A percentile compares a stretch with the other conserved stretches of the same genome.
Evolutionary conservation across 2,888 invertebrate genomes (phyloP).

Genomic region (Odontomyia ornata): DNA sequence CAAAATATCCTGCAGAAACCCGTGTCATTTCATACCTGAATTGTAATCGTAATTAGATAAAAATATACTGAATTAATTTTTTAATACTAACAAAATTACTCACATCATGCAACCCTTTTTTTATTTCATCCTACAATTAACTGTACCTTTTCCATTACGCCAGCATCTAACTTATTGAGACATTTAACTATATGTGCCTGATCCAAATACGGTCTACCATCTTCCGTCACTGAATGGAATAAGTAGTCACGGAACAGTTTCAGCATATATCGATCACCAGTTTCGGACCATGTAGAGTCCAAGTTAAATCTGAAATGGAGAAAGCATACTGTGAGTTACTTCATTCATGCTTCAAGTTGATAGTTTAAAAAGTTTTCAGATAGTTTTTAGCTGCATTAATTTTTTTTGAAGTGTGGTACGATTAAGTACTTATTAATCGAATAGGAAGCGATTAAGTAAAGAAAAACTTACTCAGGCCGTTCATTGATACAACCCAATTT

Average conservation of each 20-base stretch:
- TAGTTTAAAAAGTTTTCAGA: not conserved
- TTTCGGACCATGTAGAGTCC: constrained; percentile 97
- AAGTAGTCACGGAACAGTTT: constrained; percentile 97
- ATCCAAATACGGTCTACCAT: constrained; percentile 95
- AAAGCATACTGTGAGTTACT: constrained; percentile 7
- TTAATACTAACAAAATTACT: constrained; percentile 14
- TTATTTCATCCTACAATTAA: constrained; percentile 31
- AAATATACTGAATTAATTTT: too few relatives aligned
- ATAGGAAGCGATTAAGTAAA: constrained; percentile 22
- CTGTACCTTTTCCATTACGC: constrained; percentile 78
- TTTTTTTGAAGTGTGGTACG: not conserved
- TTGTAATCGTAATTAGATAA: too few relatives aligned
- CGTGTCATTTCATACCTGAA: too few relatives aligned
- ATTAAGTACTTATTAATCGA: not conserved
- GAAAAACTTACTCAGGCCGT: constrained; percentile 82
- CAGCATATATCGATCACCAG: constrained; percentile 97
- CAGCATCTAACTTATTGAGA: constrained; percentile 91
- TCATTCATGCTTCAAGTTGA: not conserved
- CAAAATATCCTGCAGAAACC: too few relatives aligned
- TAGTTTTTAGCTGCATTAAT: not conserved
- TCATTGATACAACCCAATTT: constrained; percentile 96
- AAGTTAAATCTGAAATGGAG: constrained; percentile 76
- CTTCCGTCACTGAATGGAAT: constrained; percentile 93
- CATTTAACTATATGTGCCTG: constrained; percentile 93
- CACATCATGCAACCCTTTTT: constrained; percentile 22